Base-by-base conservation (phyloP, 2,888 invertebrate species). In the Limnephilus lunatus region DNA sequence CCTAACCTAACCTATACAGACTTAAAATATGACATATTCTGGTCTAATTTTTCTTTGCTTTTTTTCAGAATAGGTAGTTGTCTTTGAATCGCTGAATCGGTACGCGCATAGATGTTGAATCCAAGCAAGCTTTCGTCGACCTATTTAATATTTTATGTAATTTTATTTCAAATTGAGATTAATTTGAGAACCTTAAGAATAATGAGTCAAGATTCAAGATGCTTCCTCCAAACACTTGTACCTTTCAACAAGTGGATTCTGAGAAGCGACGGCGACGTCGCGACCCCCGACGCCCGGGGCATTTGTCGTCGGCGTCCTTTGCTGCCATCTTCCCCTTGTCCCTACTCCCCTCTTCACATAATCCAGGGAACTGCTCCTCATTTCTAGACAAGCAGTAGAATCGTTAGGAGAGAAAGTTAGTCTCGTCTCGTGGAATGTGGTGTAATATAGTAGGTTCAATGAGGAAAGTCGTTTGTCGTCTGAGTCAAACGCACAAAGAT, bases 291-390 rank as follows among this genome's bases (percentile, higher is more conserved):
- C 92, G 92, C 92, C 68, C 19, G 25, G 44, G 91, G 92, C 91
- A 87, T 90, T 92, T 92, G 91, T 87, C 68, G 87, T 68, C 87
- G 87, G 87, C 87, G 68, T 87, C 87, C 87, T 87, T 87, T 90
- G 68, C 87, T 32, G 82, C 25, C 88, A 81, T 81, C 68, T 90
- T 83, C 88, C 90, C 39, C n/a, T 68, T 68, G 25, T n/a, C 68
- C 7, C 25, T 68, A 68, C 19, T 68, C 4, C 68, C 68, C 19
- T 68, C 68, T 68, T 9, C 19, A 68, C 68, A n/a, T 68, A 25
- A 2, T 68, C 68, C 68, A 25, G n/a, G 68, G 68, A 68, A 68
- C 25, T 9, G 9, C 68, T n/a, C 9, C n/a, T n/a, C 68, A 68
- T 68, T 68, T 7, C 9, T 7, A 68, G 25, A n/a, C 68, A 68